A percentile compares a stretch with the other conserved stretches of the same genome.
phyloP scores from a whole-genome alignment of 2,888 invertebrate species.

The Drosophila antonietae region DNA sequence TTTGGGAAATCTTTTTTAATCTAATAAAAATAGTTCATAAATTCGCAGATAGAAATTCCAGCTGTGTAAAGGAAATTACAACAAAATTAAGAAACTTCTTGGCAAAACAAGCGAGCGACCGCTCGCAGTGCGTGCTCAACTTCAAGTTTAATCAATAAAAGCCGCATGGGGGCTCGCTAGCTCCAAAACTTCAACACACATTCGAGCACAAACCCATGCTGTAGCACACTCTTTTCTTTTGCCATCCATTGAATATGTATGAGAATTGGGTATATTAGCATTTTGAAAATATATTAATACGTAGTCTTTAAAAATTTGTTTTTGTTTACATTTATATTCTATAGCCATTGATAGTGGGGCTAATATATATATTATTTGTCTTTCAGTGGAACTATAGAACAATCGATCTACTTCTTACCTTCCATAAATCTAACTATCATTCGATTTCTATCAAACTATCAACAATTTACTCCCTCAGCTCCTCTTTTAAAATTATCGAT shows the following conservation, averaged over 20 bases:
- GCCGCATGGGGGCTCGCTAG: slow-evolving; percentile 62
- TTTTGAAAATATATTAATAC: not conserved
- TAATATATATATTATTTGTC: too few relatives aligned
- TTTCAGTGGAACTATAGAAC: too few relatives aligned
- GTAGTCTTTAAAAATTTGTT: too few relatives aligned
- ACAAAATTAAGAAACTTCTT: slow-evolving; percentile 77
- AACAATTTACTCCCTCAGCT: too few relatives aligned
- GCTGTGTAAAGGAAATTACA: slow-evolving; percentile 77
- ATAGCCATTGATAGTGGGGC: too few relatives aligned
- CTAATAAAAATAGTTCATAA: slow-evolving; percentile 81
- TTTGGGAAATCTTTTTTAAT: slow-evolving; percentile 58
- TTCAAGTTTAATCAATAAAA: slow-evolving; percentile 79
- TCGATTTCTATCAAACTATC: too few relatives aligned
- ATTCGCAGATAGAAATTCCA: slow-evolving; percentile 81
- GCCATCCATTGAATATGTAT: not conserved
- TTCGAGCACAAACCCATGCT: slow-evolving; percentile 7
- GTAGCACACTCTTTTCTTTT: slow-evolving; percentile 2
- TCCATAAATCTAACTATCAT: too few relatives aligned
- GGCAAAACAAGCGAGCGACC: slow-evolving; percentile 46
- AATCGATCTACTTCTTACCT: too few relatives aligned
- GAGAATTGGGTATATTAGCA: not conserved
- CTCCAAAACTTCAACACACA: slow-evolving; percentile 18
- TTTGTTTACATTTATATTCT: too few relatives aligned
- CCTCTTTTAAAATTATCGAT: too few relatives aligned
- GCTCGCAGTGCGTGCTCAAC: slow-evolving; percentile 67